phyloP scores from a whole-genome alignment of 2,113 vertebrate species.

The Perca flavescens region DNA sequence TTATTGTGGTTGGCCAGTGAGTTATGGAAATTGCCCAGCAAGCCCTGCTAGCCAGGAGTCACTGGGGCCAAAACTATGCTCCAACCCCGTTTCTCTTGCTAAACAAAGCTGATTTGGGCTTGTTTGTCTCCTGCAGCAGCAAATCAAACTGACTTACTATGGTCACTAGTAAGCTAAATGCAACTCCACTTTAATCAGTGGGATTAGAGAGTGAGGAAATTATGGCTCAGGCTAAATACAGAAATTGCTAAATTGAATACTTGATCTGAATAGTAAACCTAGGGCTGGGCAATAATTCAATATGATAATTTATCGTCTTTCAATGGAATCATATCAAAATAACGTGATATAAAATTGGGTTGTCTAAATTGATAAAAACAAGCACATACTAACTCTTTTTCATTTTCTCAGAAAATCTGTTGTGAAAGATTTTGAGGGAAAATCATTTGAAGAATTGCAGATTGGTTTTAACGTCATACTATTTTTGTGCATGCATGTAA shows the following conservation, averaged over 20 bases:
- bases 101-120: conserved; percentile 24
- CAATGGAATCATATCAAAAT: too few relatives aligned
- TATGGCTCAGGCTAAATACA: neutral
- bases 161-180: conserved; percentile 1
- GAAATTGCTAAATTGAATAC: neutral
- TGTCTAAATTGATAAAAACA: too few relatives aligned
- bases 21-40: conserved; percentile 35
- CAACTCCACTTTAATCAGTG: neutral
- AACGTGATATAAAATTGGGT: too few relatives aligned
- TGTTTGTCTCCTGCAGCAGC: conserved; percentile 23
- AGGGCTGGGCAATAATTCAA: too few relatives aligned
- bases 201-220: neutral
- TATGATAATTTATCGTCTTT: too few relatives aligned
- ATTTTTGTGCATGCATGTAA: too few relatives aligned
- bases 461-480: too few relatives aligned
- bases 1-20: conserved; percentile 49
- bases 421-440: too few relatives aligned
- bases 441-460: too few relatives aligned
- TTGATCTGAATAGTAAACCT: neutral
- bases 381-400: too few relatives aligned
- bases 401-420: too few relatives aligned
- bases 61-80: conserved; percentile 2
- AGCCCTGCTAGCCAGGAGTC: conserved; percentile 23
- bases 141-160: conserved; percentile 28
- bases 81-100: conserved; percentile 7